Evolutionary conservation across 2,888 invertebrate species (phyloP).

Genomic region (Uropetala carovei): DNA sequence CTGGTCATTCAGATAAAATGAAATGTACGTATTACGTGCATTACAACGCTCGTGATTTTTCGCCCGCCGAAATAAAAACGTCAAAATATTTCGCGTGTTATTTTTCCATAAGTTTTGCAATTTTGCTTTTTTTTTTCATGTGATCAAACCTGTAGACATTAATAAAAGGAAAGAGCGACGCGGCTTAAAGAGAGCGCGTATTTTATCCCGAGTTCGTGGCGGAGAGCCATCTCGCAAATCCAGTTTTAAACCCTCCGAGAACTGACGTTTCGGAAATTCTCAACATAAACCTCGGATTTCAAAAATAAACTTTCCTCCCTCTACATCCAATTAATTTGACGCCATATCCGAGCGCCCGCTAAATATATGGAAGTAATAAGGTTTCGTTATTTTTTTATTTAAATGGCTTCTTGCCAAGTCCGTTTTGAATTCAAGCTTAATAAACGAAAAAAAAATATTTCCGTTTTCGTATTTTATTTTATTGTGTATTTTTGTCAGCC

Average conservation of each 20-base stretch:
- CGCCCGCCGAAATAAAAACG: no score
- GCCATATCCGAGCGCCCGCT: background rate
- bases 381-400: background rate
- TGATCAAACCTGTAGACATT: no score
- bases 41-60: no score
- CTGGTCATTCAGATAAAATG: no score
- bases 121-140: no score
- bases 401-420: background rate
- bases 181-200: no score
- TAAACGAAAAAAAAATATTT: background rate
- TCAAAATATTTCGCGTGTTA: no score
- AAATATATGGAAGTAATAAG: background rate
- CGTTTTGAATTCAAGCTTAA: background rate
- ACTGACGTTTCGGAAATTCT: background rate
- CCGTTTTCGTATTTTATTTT: background rate
- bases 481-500: background rate
- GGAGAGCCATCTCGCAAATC: slow-evolving; percentile 24
- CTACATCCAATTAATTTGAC: background rate
- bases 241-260: slow-evolving; percentile 30
- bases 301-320: slow-evolving; percentile 26
- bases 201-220: background rate
- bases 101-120: no score
- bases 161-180: no score
- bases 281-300: background rate
- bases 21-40: no score